Conservation (phyloP, 2,113 vertebrate genomes). For the Fregata magnificens region DNA sequence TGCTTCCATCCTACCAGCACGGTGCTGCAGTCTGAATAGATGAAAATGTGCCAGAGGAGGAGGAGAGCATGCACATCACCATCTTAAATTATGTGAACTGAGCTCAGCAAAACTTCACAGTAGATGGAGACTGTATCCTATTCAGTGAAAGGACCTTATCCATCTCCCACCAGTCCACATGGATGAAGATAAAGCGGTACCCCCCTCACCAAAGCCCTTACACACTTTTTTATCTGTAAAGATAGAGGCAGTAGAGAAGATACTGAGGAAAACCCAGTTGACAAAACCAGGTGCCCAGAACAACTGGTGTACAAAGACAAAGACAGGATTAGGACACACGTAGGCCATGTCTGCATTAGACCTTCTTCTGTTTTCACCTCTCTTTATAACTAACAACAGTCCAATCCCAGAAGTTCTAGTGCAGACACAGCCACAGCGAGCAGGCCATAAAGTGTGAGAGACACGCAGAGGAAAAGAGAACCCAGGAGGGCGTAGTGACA, state of each 20-base stretch:
- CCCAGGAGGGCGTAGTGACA: slow-evolving; percentile 49
- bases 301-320: neutral
- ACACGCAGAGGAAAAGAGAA: slow-evolving; percentile 49
- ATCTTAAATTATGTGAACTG: slow-evolving; percentile 11
- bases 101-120: slow-evolving; percentile 30
- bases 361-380: neutral
- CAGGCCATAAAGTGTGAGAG: neutral
- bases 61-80: neutral
- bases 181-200: neutral
- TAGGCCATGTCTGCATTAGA: neutral
- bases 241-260: neutral
- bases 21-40: neutral
- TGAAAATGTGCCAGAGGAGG: neutral
- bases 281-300: slow-evolving; percentile 1
- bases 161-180: neutral
- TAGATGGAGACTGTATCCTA: neutral
- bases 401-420: neutral
- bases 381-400: neutral
- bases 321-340: neutral
- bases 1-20: neutral
- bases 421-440: neutral
- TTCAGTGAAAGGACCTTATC: neutral
- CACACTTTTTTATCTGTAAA: neutral
- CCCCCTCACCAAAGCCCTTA: neutral
- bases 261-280: neutral